Evolutionary conservation across 37 sponge, comb jelly and placozoan species (phyloP), one percentile per base, ranked within the genome.

Genomic region (Cliona cf. orientalis): DNA sequence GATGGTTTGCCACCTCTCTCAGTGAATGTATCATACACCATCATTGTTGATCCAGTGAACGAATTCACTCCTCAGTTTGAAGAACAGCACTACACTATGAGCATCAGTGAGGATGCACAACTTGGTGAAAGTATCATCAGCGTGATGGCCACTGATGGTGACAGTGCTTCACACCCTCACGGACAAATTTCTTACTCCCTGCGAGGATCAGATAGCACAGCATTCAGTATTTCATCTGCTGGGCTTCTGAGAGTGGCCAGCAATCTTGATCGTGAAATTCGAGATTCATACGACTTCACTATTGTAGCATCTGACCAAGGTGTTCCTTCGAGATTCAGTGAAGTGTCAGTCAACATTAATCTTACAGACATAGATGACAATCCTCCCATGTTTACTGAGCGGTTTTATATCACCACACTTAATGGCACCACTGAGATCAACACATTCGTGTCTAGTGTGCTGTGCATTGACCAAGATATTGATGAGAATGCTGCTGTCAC

Each of bases 101-200:
- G 19, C 26, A 61, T 91, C 2, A 23, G 41, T 29, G 91, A 91
- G 40, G 37, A 77, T 77, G 7, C 59, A 26, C 33, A 26, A 4
- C 46, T 91, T 3, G 87, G 90, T 42, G 46, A 53, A 19, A 57
- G 42, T 35, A 49, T 89, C 17, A 0, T 35, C 19, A 46, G 2
- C 0, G 78, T 90, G 5, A 53, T 42, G 32, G 94, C 87, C 23
- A 69, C 79, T 41, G 94, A 94, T 71, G 11, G 5, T 11, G 94
- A 94, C 46, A 40, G 37, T 44, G 87, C 66, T 4, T 7, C 42
- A 19, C 81, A 80, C 31, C 26, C 46, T 38, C 41, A 40, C 14
- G 59, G 55, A 5, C 31, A 83, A 36, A n/a, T 77, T 19, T 80
- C 72, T 28, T 41, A 63, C 35, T 29, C 80, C 11, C 42, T 66